phyloP scores from a whole-genome alignment of 2,113 vertebrate genomes.

The Tichodroma muraria region DNA sequence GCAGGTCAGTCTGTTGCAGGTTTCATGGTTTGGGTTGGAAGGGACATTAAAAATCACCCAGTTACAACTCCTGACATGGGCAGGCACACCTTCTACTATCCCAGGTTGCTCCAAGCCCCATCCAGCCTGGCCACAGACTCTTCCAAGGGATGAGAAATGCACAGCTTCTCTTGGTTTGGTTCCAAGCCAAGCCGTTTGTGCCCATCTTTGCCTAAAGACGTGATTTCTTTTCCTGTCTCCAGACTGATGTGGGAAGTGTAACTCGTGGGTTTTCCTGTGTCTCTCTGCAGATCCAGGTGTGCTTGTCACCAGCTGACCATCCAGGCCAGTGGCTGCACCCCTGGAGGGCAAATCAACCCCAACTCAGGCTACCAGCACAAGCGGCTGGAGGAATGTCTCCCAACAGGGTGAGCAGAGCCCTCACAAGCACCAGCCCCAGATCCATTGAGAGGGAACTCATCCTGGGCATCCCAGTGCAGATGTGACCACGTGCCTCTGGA shows the following conservation, averaged over 20 bases:
- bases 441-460: accelerated
- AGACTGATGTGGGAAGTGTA: accelerated
- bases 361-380: conserved; percentile 89
- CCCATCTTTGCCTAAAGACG: accelerated
- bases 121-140: accelerated
- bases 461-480: neutral
- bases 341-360: conserved; percentile 84
- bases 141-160: neutral
- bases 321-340: conserved; percentile 92
- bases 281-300: conserved; percentile 81
- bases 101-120: neutral
- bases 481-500: neutral
- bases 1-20: accelerated
- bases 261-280: neutral
- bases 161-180: neutral
- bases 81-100: neutral
- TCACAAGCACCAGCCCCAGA: accelerated
- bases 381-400: conserved; percentile 91
- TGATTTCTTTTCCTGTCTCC: neutral
- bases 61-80: accelerated
- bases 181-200: neutral
- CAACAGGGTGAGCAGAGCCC: conserved; percentile 83
- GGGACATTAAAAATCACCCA: accelerated
- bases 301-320: conserved; percentile 93
- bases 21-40: neutral